phyloP scores from a whole-genome alignment of 2,888 invertebrate genomes.

The Helleia helle region DNA sequence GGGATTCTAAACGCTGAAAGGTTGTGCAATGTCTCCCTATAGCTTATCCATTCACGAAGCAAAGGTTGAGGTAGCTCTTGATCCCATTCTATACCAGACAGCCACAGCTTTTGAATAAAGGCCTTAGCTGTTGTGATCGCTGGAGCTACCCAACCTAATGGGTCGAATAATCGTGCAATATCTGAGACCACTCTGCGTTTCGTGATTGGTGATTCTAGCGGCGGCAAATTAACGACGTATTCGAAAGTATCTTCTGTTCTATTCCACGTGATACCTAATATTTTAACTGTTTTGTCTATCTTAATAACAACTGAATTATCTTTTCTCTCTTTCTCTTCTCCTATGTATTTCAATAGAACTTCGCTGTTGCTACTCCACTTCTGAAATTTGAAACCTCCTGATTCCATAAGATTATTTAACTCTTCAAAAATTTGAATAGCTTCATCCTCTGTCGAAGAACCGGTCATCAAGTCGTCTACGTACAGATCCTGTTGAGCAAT shows the following conservation, averaged over 20 bases:
- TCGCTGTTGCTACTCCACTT: conserved; percentile 26
- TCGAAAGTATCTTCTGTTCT: conserved; percentile 20
- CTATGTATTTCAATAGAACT: conserved; percentile 18
- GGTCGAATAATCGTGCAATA: conserved; percentile 25
- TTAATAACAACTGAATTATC: conserved; percentile 14
- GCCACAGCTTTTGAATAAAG: conserved; percentile 22
- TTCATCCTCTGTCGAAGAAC: conserved; percentile 17
- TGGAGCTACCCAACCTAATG: conserved; percentile 23
- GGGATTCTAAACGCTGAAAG: too few relatives aligned
- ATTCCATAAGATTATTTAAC: conserved; percentile 20
- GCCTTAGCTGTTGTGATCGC: conserved; percentile 18
- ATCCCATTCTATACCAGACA: conserved; percentile 18
- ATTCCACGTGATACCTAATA: conserved; percentile 26
- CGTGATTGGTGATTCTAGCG: conserved; percentile 11
- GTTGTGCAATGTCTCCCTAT: too few relatives aligned
- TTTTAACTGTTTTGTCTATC: conserved; percentile 18
- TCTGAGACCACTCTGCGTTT: conserved; percentile 23
- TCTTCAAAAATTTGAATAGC: conserved; percentile 20
- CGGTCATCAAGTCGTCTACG: conserved; percentile 5
- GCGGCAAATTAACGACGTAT: conserved; percentile 17
- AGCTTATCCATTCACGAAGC: conserved; percentile 15
- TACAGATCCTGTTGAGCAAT: background rate
- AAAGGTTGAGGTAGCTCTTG: conserved; percentile 13
- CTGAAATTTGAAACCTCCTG: conserved; percentile 24
- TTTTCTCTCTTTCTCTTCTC: background rate